These are phyloP conservation scores for Scatophagus argus DNA, from an alignment of 2,113 vertebrate species.

Conservation along the genomic window DNA sequence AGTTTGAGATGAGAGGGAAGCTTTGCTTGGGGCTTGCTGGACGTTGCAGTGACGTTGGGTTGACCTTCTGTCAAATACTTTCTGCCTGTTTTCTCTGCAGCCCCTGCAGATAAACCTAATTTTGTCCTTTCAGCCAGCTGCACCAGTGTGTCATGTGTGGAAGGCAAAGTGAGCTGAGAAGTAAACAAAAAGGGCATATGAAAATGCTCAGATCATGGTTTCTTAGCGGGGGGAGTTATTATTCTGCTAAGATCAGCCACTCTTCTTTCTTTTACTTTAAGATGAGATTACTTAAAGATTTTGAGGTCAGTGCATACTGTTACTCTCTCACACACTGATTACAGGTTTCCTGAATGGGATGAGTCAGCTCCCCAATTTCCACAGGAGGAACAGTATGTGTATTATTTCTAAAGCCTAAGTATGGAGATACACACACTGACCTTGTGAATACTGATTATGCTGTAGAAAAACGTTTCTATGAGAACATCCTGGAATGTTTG, in stretches of 20 bases:
- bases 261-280: neutral
- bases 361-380: conserved; percentile 5
- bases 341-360: neutral
- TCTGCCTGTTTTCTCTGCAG: conserved; percentile 40
- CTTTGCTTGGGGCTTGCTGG: conserved; percentile 42
- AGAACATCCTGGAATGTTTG: neutral
- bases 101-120: conserved; percentile 61
- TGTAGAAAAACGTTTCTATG: neutral
- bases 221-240: neutral
- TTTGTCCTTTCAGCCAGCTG: conserved; percentile 63
- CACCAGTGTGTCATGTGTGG: conserved; percentile 51
- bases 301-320: no score
- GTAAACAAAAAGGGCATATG: conserved; percentile 23
- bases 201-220: conserved; percentile 9
- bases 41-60: conserved; percentile 38
- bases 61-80: conserved; percentile 63
- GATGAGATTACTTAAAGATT: no score
- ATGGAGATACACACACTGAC: neutral
- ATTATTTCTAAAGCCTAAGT: neutral
- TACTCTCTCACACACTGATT: neutral
- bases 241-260: neutral
- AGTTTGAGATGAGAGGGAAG: conserved; percentile 54
- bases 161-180: conserved; percentile 15
- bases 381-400: neutral
- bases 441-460: neutral